These are phyloP conservation scores for Drosophila paulistorum DNA, from an alignment of 1,140 invertebrate genomes.

Conservation along the genomic window DNA sequence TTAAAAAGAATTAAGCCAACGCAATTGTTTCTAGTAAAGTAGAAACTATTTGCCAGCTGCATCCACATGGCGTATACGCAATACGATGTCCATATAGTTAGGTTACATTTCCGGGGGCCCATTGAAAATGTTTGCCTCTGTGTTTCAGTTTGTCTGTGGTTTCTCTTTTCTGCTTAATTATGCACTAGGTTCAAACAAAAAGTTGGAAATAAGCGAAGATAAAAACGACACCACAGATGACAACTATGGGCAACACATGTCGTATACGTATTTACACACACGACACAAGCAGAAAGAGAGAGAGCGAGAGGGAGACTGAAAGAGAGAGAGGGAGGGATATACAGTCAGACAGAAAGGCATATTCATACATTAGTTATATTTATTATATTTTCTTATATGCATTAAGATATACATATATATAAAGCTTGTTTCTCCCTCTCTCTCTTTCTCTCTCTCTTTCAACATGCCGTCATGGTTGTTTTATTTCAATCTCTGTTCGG, in stretches of 20 bases:
- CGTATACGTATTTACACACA: constrained; percentile 11
- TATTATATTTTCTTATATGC: background rate
- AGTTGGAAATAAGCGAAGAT: constrained; percentile 16
- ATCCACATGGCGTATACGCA: constrained; percentile 30
- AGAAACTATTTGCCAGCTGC: background rate
- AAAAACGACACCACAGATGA: constrained; percentile 23
- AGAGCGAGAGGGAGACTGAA: too few relatives aligned
- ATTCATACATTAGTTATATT: background rate
- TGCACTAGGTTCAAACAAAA: constrained; percentile 48
- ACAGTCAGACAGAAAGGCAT: background rate
- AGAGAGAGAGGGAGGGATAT: background rate
- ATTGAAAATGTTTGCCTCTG: constrained; percentile 9
- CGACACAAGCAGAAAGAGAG: too few relatives aligned
- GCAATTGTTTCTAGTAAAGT: too few relatives aligned
- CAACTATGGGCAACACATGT: constrained; percentile 11
- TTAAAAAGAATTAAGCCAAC: too few relatives aligned
- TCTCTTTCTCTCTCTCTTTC: too few relatives aligned
- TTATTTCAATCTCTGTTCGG: constrained; percentile 43
- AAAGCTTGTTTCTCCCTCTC: background rate
- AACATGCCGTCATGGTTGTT: constrained; percentile 1
- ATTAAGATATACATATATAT: background rate
- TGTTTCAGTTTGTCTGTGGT: constrained; percentile 37
- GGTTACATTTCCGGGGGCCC: background rate
- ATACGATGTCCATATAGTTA: background rate
- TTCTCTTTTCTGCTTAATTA: constrained; percentile 62